phyloP scores from a whole-genome alignment of 2,113 vertebrate genomes.

The Neomonachus schauinslandi region DNA sequence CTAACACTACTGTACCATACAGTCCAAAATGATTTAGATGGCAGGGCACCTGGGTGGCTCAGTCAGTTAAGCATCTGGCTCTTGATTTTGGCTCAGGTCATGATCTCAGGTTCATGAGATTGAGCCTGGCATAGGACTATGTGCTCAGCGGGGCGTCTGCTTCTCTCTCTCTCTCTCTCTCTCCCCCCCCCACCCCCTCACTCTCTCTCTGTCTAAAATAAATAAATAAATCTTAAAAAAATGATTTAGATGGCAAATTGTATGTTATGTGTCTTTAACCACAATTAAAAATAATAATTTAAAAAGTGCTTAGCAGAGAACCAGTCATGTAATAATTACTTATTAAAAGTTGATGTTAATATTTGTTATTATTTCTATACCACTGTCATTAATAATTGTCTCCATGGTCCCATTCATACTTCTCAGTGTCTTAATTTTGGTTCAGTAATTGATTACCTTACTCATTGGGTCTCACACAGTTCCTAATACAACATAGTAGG shows the following conservation, averaged over 20 bases:
- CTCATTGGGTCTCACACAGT: not conserved
- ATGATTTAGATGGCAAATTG: not conserved
- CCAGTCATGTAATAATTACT: not conserved
- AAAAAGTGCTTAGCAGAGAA: constrained; percentile 11
- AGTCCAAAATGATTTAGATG: not conserved
- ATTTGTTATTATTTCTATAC: not conserved
- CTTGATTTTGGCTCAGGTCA: not conserved
- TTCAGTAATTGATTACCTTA: not conserved
- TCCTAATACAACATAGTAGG: not conserved
- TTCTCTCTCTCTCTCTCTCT: not conserved
- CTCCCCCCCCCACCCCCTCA: not conserved
- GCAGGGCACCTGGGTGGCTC: not conserved
- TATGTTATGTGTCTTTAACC: not conserved
- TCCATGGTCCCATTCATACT: not conserved
- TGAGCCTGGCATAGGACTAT: not conserved
- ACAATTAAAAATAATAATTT: not conserved
- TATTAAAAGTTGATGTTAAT: constrained; percentile 28
- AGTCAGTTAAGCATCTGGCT: not conserved
- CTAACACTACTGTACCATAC: not conserved
- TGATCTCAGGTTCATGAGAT: not conserved
- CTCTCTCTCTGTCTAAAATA: not conserved
- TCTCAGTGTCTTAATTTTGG: constrained; percentile 11
- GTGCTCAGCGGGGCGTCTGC: not conserved
- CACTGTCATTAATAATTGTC: not conserved
- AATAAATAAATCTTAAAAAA: not conserved